A percentile compares a stretch with the other conserved stretches of the same genome.
These are phyloP conservation scores for Chirona hameri DNA, from an alignment of 2,888 invertebrate genomes.

Conservation along the genomic window DNA sequence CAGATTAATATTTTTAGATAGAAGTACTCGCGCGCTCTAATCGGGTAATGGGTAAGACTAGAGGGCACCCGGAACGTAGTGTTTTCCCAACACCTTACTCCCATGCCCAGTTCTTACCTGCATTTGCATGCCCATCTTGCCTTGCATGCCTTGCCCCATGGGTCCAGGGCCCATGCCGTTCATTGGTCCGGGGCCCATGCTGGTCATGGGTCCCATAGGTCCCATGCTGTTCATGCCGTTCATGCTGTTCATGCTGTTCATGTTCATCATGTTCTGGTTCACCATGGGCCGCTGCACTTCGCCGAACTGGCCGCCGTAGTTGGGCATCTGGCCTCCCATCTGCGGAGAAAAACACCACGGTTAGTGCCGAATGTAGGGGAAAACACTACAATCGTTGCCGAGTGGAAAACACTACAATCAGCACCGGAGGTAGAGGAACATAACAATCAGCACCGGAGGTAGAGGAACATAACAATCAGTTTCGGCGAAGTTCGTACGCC, in stretches of 20 bases:
- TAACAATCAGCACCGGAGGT: no score
- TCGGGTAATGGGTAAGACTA: no score
- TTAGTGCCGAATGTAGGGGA: no score
- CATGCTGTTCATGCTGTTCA: constrained; percentile 50
- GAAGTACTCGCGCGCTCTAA: no score
- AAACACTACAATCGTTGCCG: no score
- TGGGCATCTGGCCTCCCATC: constrained; percentile 57
- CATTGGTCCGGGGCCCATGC: constrained; percentile 47
- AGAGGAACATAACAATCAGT: no score
- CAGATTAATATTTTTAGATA: no score
- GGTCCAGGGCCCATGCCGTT: constrained; percentile 48
- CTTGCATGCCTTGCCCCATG: constrained; percentile 44
- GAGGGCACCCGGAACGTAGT: no score
- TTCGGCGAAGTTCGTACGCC: no score
- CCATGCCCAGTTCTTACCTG: constrained; percentile 38
- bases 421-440: no score
- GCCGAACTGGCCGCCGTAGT: constrained; percentile 54
- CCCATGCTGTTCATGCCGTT: constrained; percentile 62
- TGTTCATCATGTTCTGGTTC: constrained; percentile 46
- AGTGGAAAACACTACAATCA: no score
- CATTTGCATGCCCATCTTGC: constrained; percentile 41
- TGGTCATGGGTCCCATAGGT: constrained; percentile 54
- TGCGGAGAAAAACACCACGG: constrained; percentile 44
- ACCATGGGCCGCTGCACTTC: constrained; percentile 47
- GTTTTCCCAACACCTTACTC: no score